Evolutionary conservation across 2,113 vertebrate species (phyloP).

Genomic region (Salvelinus fontinalis): DNA sequence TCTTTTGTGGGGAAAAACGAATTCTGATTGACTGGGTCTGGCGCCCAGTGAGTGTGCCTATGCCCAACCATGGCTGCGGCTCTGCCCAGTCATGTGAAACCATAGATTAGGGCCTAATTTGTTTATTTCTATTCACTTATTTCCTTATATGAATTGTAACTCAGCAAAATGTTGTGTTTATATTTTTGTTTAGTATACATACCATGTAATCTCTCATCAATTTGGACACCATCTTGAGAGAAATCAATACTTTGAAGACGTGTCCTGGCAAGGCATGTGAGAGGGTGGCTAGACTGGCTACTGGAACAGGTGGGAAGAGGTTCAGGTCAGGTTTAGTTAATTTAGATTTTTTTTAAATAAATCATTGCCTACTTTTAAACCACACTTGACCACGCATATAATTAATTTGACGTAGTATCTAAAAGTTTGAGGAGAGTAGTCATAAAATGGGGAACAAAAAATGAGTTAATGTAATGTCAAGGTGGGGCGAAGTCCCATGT

Average conservation of each 20-base stretch:
- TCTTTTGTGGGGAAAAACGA: too few species aligned
- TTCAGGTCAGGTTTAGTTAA: background rate
- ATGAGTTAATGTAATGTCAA: background rate
- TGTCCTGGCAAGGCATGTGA: background rate
- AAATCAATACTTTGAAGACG: background rate
- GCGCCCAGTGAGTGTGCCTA: too few species aligned
- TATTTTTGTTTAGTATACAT: background rate
- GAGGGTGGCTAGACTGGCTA: background rate
- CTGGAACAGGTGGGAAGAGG: background rate
- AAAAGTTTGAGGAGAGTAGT: conserved; percentile 3
- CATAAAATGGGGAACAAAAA: background rate
- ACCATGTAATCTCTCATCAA: background rate
- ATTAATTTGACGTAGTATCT: background rate
- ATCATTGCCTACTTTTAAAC: conserved; percentile 6
- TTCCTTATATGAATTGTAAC: too few species aligned
- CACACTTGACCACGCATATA: background rate
- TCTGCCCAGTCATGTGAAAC: too few species aligned
- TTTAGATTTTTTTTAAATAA: background rate
- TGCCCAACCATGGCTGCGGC: too few species aligned
- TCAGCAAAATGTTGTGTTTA: too few species aligned
- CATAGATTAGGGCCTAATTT: too few species aligned
- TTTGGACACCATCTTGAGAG: background rate
- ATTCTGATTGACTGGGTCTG: too few species aligned
- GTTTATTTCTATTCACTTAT: too few species aligned
- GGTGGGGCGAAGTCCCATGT: conserved; percentile 3